Conservation (phyloP, 2,113 vertebrate genomes). For the Tychaedon coryphoeus region DNA sequence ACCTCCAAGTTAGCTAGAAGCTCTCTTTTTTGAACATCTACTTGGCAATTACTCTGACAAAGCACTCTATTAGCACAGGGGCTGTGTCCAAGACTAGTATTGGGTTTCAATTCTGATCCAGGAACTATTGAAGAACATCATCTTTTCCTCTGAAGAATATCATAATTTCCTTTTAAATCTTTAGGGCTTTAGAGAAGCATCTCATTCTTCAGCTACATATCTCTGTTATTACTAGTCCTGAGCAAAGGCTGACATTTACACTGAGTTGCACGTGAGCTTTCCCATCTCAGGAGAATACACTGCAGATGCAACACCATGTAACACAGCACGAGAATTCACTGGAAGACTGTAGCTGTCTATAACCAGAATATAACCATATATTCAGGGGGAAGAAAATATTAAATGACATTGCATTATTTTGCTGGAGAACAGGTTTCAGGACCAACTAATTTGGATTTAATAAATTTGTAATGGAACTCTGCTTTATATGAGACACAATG, state of each 20-base stretch:
- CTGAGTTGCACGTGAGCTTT: neutral
- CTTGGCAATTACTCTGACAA: neutral
- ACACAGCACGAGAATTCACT: neutral
- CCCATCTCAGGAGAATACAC: neutral
- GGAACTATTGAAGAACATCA: neutral
- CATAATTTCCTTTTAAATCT: neutral
- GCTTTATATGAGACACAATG: neutral
- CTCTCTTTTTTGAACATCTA: neutral
- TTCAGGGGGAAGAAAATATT: neutral
- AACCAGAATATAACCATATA: neutral
- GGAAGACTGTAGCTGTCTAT: neutral
- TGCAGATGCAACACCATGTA: neutral
- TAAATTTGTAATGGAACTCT: neutral
- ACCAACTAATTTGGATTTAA: slow-evolving; percentile 5
- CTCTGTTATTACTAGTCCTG: neutral
- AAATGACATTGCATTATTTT: neutral
- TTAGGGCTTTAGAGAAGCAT: neutral
- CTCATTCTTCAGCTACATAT: neutral
- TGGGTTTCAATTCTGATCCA: neutral
- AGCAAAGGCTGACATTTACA: neutral
- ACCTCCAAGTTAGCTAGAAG: neutral
- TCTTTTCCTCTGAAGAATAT: neutral
- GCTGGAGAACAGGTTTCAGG: neutral
- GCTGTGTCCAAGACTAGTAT: neutral
- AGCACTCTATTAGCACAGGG: neutral